phyloP scores from a whole-genome alignment of 2,113 vertebrate genomes.

The Amphilophus citrinellus region DNA sequence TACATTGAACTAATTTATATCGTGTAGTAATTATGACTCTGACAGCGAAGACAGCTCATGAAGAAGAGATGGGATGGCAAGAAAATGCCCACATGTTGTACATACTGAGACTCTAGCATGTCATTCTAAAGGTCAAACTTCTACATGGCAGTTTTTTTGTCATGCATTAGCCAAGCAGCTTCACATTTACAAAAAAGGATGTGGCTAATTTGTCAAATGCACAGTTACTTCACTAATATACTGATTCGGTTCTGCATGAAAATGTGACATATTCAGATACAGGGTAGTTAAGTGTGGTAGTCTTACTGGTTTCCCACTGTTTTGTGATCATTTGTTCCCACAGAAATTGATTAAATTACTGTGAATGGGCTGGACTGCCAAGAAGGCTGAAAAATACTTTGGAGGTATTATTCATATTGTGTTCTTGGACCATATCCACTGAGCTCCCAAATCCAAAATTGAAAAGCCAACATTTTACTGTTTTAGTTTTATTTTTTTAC shows the following conservation, averaged over 20 bases:
- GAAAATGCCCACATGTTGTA: conserved; percentile 30
- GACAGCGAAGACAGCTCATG: conserved; percentile 24
- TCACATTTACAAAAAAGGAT: conserved; percentile 43
- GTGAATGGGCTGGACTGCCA: not conserved
- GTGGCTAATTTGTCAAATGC: conserved; percentile 47
- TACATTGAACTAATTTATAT: conserved; percentile 45
- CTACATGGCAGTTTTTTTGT: conserved; percentile 51
- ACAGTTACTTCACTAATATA: not conserved
- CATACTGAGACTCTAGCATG: conserved; percentile 39
- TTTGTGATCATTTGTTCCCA: not conserved
- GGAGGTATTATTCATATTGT: not conserved
- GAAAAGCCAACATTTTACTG: not conserved
- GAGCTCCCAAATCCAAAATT: not conserved
- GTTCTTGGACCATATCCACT: not conserved
- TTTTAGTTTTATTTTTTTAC: not conserved
- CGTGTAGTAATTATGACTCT: conserved; percentile 48
- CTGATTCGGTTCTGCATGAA: not conserved
- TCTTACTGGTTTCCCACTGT: not conserved
- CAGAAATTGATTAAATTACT: not conserved
- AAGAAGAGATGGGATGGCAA: conserved; percentile 40
- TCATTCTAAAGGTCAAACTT: conserved; percentile 62
- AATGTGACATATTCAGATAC: not conserved
- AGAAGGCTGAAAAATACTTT: conserved; percentile 5
- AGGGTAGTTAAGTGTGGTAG: not conserved
- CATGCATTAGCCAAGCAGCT: conserved; percentile 47